phyloP scores from a whole-genome alignment of 2,888 invertebrate genomes.

The Nomada ruficornis region DNA sequence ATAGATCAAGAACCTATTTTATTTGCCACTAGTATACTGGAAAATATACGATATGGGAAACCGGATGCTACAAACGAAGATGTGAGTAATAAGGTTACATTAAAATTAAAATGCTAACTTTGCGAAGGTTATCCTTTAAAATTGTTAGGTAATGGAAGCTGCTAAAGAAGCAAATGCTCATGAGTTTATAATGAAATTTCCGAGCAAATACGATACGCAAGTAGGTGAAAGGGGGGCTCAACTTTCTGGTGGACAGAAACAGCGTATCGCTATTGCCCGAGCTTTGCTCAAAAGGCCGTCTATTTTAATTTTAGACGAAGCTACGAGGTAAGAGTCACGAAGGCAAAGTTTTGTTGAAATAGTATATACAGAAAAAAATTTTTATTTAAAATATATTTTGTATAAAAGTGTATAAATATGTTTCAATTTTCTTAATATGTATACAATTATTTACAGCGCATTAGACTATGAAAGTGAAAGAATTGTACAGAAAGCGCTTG shows the following conservation, averaged over 20 bases:
- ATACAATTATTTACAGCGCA: slow-evolving; percentile 88
- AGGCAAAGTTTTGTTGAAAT: neutral
- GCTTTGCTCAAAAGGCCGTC: slow-evolving; percentile 96
- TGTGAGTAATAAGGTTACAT: slow-evolving; percentile 82
- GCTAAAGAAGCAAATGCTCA: slow-evolving; percentile 96
- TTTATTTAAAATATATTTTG: neutral
- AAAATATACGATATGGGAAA: slow-evolving; percentile 97
- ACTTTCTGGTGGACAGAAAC: slow-evolving; percentile 98
- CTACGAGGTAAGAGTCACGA: slow-evolving; percentile 89
- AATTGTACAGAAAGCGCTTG: slow-evolving; percentile 94
- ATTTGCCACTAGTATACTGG: slow-evolving; percentile 95
- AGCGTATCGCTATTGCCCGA: slow-evolving; percentile 97
- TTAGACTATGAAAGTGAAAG: slow-evolving; percentile 96
- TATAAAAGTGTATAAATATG: too few relatives aligned
- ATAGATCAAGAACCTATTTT: slow-evolving; percentile 97
- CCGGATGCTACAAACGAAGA: slow-evolving; percentile 89
- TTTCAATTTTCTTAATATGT: neutral
- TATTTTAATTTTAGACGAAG: slow-evolving; percentile 95
- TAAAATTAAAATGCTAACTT: neutral
- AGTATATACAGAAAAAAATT: too few relatives aligned
- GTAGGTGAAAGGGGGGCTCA: slow-evolving; percentile 96
- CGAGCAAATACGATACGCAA: slow-evolving; percentile 92
- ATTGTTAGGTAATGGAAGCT: slow-evolving; percentile 89
- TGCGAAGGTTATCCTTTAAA: neutral
- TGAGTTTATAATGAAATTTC: slow-evolving; percentile 93